phyloP scores from a whole-genome alignment of 2,113 vertebrate genomes.

The Nesospiza acunhae region DNA sequence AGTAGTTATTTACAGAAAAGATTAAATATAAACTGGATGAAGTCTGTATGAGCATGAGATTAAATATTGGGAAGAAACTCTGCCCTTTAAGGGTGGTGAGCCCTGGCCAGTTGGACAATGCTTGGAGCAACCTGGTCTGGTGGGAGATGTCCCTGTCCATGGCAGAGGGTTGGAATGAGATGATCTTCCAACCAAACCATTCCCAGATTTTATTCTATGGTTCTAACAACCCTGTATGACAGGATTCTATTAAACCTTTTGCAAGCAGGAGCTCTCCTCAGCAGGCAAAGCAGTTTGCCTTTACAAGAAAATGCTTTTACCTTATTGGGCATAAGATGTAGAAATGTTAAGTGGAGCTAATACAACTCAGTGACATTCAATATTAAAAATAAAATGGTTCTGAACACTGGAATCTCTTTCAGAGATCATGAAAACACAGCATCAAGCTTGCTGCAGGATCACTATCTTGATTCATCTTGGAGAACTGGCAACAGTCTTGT shows the following conservation, averaged over 20 bases:
- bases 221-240: background rate
- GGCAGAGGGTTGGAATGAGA: background rate
- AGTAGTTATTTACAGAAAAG: background rate
- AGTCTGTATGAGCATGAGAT: background rate
- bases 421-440: slow-evolving; percentile 75
- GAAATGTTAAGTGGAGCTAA: background rate
- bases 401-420: slow-evolving; percentile 22
- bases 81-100: background rate
- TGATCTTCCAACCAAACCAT: background rate
- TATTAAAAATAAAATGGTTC: background rate
- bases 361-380: fast-evolving
- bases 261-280: background rate
- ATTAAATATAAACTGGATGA: background rate
- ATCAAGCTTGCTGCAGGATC: slow-evolving; percentile 79
- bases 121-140: background rate
- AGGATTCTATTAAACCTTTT: background rate
- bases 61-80: background rate
- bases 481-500: slow-evolving; percentile 82
- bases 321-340: background rate
- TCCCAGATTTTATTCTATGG: background rate
- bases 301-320: background rate
- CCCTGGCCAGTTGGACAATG: background rate
- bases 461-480: slow-evolving; percentile 88
- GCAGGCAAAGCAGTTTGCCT: background rate
- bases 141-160: background rate